phyloP scores from a whole-genome alignment of 2,113 vertebrate species.

The Nerophis ophidion region DNA sequence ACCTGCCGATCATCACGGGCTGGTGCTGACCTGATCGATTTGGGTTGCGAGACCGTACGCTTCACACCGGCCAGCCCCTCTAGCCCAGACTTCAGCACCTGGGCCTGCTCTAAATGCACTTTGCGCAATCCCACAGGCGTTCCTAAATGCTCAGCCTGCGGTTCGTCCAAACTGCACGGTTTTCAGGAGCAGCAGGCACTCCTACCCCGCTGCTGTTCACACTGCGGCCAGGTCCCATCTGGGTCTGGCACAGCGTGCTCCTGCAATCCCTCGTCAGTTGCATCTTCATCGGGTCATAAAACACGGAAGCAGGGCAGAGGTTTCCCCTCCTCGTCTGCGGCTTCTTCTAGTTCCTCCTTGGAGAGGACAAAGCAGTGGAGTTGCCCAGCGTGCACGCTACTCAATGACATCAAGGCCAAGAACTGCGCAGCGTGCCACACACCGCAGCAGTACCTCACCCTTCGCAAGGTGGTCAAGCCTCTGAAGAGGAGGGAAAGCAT shows the following conservation, averaged over 20 bases:
- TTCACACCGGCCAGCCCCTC: slow-evolving; percentile 89
- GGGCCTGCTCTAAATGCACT: slow-evolving; percentile 93
- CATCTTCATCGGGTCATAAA: slow-evolving; percentile 51
- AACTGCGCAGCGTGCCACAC: slow-evolving; percentile 93
- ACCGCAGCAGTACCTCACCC: slow-evolving; percentile 81
- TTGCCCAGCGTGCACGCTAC: slow-evolving; percentile 90
- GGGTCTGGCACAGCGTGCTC: slow-evolving; percentile 58
- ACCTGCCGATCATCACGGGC: slow-evolving; percentile 66
- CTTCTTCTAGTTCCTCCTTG: slow-evolving; percentile 43
- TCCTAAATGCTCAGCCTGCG: slow-evolving; percentile 83
- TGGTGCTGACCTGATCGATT: slow-evolving; percentile 80
- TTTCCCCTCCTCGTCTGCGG: slow-evolving; percentile 56
- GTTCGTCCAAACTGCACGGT: slow-evolving; percentile 91
- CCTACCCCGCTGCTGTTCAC: slow-evolving; percentile 63
- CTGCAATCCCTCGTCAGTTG: slow-evolving; percentile 45
- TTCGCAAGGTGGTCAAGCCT: slow-evolving; percentile 76
- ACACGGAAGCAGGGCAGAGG: slow-evolving; percentile 70
- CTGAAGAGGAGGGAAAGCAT: slow-evolving; percentile 90
- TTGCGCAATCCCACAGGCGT: slow-evolving; percentile 82
- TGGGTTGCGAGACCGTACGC: slow-evolving; percentile 83
- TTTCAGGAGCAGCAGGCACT: slow-evolving; percentile 79
- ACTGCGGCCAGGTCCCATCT: slow-evolving; percentile 58
- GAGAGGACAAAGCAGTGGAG: slow-evolving; percentile 79
- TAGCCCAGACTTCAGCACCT: slow-evolving; percentile 92
- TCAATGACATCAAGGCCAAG: slow-evolving; percentile 82